These are phyloP conservation scores for Manacus vitellinus DNA, from an alignment of 2,113 vertebrate genomes.

Conservation along the genomic window DNA sequence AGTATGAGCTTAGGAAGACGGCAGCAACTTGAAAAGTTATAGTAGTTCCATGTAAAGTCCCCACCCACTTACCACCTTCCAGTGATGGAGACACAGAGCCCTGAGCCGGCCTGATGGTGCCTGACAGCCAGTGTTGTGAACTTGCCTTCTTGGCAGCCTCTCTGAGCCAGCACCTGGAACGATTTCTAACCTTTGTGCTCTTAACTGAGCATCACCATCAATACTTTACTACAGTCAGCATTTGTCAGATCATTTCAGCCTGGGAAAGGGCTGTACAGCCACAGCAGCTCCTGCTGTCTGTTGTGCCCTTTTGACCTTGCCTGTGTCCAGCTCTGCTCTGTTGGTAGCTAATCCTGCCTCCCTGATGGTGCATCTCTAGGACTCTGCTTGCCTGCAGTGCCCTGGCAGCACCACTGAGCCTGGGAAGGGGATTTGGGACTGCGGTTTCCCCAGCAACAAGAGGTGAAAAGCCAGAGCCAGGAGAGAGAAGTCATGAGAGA, in stretches of 20 bases:
- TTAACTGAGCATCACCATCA: not conserved
- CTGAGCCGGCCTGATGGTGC: fast-evolving
- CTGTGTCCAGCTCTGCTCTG: not conserved
- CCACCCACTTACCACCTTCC: not conserved
- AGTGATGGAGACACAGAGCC: not conserved
- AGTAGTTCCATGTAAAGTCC: not conserved
- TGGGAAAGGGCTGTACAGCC: not conserved
- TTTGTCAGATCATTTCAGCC: not conserved
- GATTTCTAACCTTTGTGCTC: not conserved
- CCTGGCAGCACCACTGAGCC: not conserved
- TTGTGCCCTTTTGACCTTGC: not conserved
- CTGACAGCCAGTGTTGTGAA: not conserved
- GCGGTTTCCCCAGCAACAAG: not conserved
- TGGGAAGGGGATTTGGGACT: not conserved
- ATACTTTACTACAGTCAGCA: not conserved
- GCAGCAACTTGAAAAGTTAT: not conserved
- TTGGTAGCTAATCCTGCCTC: not conserved
- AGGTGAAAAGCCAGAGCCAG: not conserved
- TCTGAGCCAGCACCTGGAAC: not conserved
- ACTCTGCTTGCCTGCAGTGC: not conserved
- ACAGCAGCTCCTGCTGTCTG: fast-evolving
- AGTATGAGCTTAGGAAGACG: not conserved
- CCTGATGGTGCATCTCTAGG: not conserved
- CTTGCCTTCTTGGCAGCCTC: not conserved
- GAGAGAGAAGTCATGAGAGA: not conserved